Base-by-base conservation (phyloP, 2,797 vertebrate species). In the Cryptoblepharus egeriae region DNA sequence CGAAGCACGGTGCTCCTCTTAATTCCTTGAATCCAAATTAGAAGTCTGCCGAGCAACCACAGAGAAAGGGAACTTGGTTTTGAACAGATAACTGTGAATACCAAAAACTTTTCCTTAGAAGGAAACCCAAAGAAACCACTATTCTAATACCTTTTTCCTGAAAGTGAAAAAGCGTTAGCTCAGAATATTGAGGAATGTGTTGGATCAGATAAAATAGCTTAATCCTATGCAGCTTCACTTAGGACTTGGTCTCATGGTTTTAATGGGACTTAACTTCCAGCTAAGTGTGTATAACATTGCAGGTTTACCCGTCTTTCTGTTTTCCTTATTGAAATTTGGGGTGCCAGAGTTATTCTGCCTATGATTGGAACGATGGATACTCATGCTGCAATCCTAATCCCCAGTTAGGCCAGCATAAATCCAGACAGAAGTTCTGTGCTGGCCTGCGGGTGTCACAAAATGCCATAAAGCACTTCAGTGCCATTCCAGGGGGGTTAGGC, bases 101-200 rank as follows among this genome's bases (percentile, higher is more conserved):
- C 88, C 71, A 74, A 90, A 93, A 93, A 93, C n/a, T n/a, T n/a
- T n/a, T n/a, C 83, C 91, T 86, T 57, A 86, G 91, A 85, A 92
- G 70, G 84, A 93, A 84, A 84, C 92, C 83, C 91, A 75, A 90
- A 92, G 91, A 93, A 93, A 90, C 89, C 88, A 89, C 87, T 91
- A 90, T 89, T 91, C 90, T 92, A 94, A 94, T 92, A 91, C 93
- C 85, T 93, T 95, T 94, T 95, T n/a, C n/a, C 94, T 95, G 94
- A 95, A 92, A 94, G 90, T 93, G 94, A 94, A 94, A 93, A 94
- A 94, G 90, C 75, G 72, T 90, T 87, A 93, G 87, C 87, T 92
- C 82, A 89, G 93, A 93, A 89, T 93, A 92, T 88, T 89, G 92
- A 91, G 89, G 85, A 93, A 82, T 87, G 68, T 84, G 90, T 87